Conservation (phyloP, 2,888 invertebrate genomes). For the Agrochola circellaris region DNA sequence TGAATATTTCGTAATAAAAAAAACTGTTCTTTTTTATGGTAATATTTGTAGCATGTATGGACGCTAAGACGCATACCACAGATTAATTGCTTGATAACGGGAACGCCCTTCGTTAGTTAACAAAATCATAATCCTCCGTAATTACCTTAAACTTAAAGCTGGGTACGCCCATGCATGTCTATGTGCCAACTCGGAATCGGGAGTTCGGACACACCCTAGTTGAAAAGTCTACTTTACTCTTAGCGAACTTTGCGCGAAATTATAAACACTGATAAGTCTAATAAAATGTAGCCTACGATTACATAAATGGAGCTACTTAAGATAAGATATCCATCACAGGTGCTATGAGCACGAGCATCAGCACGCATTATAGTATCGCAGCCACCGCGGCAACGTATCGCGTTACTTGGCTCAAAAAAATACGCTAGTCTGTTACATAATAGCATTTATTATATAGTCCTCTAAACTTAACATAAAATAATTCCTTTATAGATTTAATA, state of each 20-base stretch:
- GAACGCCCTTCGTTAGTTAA: too few relatives aligned
- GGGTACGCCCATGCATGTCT: too few relatives aligned
- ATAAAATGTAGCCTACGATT: not conserved
- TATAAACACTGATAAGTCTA: slow-evolving; percentile 14
- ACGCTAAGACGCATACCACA: too few relatives aligned
- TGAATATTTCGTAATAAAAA: too few relatives aligned
- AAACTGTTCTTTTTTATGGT: too few relatives aligned
- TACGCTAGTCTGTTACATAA: slow-evolving; percentile 30
- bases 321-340: slow-evolving; percentile 3
- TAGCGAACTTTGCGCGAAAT: slow-evolving; percentile 25
- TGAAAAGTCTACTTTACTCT: not conserved
- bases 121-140: not conserved
- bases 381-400: not conserved
- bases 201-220: too few relatives aligned
- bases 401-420: not conserved
- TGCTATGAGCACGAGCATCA: not conserved
- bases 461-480: slow-evolving; percentile 66
- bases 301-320: not conserved
- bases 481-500: slow-evolving; percentile 47
- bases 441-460: slow-evolving; percentile 68
- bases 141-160: not conserved
- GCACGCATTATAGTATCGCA: too few relatives aligned
- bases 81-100: too few relatives aligned
- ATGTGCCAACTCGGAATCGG: too few relatives aligned
- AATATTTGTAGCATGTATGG: too few relatives aligned